Conservation (phyloP, 2,797 vertebrate genomes). For the Poeciliopsis infans region DNA sequence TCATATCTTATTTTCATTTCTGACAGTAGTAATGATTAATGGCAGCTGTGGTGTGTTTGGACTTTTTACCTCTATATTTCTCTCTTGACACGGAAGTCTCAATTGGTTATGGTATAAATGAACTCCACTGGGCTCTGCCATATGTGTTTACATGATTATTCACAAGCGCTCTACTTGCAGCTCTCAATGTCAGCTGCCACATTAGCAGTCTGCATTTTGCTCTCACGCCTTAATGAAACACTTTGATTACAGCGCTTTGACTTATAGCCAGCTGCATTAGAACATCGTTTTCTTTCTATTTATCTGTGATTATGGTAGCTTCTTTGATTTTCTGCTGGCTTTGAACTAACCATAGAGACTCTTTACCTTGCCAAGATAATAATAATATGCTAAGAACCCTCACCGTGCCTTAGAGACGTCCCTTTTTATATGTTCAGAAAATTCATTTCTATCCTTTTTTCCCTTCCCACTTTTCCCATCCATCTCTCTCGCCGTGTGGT, state of each 20-base stretch:
- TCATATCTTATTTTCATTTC: constrained; percentile 83
- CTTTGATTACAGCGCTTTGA: constrained; percentile 75
- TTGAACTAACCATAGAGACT: constrained; percentile 38
- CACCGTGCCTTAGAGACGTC: constrained; percentile 68
- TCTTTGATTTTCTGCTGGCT: constrained; percentile 61
- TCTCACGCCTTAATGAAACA: constrained; percentile 78
- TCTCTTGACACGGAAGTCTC: constrained; percentile 80
- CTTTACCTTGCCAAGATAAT: constrained; percentile 54
- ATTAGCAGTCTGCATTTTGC: constrained; percentile 67
- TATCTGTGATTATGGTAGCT: constrained; percentile 59
- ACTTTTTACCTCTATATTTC: constrained; percentile 81
- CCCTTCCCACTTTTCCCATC: constrained; percentile 51
- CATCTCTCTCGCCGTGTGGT: constrained; percentile 80
- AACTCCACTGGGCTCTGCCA: constrained; percentile 69
- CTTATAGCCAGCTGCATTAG: constrained; percentile 70
- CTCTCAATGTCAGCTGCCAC: constrained; percentile 70
- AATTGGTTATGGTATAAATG: constrained; percentile 77
- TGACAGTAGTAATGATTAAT: constrained; percentile 82
- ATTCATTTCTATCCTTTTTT: constrained; percentile 72
- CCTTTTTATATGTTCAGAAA: constrained; percentile 74
- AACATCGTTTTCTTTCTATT: constrained; percentile 52
- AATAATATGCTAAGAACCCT: constrained; percentile 64
- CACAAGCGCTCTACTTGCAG: constrained; percentile 58
- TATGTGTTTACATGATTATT: constrained; percentile 80
- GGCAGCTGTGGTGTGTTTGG: constrained; percentile 77